These are phyloP conservation scores for Diabrotica balteata DNA, from an alignment of 2,888 invertebrate species.

Conservation along the genomic window DNA sequence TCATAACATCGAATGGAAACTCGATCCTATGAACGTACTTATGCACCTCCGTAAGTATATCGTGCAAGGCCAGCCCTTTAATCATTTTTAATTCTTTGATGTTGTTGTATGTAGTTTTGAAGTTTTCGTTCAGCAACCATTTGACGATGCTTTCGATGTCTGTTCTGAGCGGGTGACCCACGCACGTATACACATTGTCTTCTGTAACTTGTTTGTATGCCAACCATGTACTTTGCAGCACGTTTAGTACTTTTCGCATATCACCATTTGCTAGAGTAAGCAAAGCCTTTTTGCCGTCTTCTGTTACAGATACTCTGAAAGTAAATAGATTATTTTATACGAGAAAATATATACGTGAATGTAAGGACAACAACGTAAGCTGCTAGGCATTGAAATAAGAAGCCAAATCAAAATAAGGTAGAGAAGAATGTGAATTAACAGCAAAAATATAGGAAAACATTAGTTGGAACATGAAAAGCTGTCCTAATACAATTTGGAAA, in stretches of 20 bases:
- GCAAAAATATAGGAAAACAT: too few species aligned
- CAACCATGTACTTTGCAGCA: conserved; percentile 94
- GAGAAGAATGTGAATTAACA: too few species aligned
- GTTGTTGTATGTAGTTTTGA: conserved; percentile 76
- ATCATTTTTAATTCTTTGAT: conserved; percentile 83
- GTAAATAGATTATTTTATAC: not conserved
- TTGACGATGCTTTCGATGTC: conserved; percentile 90
- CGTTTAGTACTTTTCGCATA: conserved; percentile 97
- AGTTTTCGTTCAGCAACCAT: conserved; percentile 82
- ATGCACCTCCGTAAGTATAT: conserved; percentile 93
- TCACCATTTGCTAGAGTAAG: conserved; percentile 92
- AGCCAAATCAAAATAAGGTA: too few species aligned
- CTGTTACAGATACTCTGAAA: conserved; percentile 79
- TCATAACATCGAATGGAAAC: conserved; percentile 79
- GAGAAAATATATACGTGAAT: too few species aligned
- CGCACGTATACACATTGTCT: conserved; percentile 92
- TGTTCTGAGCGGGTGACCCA: conserved; percentile 90
- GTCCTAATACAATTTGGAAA: too few species aligned
- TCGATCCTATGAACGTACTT: conserved; percentile 85
- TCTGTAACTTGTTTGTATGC: conserved; percentile 90
- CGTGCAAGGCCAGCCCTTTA: conserved; percentile 92
- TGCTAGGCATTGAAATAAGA: too few species aligned
- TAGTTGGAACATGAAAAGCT: too few species aligned
- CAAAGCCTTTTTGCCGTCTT: conserved; percentile 89
- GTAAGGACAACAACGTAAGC: too few species aligned